Evolutionary conservation across 2,888 invertebrate species (phyloP).

Genomic region (Pasiphila rectangulata): DNA sequence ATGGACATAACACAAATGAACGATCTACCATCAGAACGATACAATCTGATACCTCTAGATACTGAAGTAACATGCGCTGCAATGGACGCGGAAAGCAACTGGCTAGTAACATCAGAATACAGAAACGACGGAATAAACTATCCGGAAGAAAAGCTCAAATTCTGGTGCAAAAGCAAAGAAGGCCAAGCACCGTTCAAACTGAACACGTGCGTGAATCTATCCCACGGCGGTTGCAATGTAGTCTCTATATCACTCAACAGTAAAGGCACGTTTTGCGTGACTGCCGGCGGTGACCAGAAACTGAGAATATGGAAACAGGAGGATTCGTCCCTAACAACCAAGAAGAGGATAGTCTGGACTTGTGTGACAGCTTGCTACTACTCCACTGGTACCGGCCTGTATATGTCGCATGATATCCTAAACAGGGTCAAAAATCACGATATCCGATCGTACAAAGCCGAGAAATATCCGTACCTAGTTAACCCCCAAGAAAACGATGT

Average conservation of each 20-base stretch:
- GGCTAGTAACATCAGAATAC: constrained; percentile 73
- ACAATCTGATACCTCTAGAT: constrained; percentile 67
- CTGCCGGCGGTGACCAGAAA: constrained; percentile 69
- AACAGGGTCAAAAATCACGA: constrained; percentile 58
- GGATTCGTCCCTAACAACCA: constrained; percentile 37
- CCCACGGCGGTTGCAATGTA: constrained; percentile 69
- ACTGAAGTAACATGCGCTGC: constrained; percentile 70
- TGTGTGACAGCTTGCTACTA: constrained; percentile 73
- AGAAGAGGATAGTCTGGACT: constrained; percentile 47
- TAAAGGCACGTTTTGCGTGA: constrained; percentile 65
- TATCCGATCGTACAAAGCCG: constrained; percentile 32
- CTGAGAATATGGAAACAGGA: constrained; percentile 68
- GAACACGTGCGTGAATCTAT: constrained; percentile 68
- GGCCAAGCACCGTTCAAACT: constrained; percentile 52
- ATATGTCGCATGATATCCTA: constrained; percentile 53
- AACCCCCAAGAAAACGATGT: constrained; percentile 47
- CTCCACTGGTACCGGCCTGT: constrained; percentile 62
- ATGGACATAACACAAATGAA: constrained; percentile 72
- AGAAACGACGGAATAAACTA: constrained; percentile 66
- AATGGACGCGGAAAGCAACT: constrained; percentile 58
- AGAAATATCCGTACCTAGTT: constrained; percentile 51
- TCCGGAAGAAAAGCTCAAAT: constrained; percentile 71
- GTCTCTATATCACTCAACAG: constrained; percentile 60
- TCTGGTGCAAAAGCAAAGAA: constrained; percentile 46
- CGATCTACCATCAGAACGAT: constrained; percentile 61